Evolutionary conservation across 2,888 invertebrate genomes (phyloP).

Genomic region (Amblyteles armatorius): DNA sequence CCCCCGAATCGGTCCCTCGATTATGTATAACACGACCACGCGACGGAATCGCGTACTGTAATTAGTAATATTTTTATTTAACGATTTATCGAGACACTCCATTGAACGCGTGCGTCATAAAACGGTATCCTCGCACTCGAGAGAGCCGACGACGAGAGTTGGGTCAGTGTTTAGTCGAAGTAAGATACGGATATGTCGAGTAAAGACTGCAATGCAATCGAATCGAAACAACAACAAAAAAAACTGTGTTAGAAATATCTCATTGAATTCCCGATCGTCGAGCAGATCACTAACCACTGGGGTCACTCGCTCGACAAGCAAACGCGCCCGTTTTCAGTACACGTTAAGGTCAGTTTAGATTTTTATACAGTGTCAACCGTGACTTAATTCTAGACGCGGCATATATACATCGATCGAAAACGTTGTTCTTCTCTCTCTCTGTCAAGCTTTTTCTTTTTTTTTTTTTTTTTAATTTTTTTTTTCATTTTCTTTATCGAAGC

Average conservation of each 20-base stretch:
- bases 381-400: conserved; percentile 67
- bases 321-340: conserved; percentile 79
- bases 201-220: conserved; percentile 12
- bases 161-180: conserved; percentile 22
- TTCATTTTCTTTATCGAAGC: conserved; percentile 40
- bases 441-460: conserved; percentile 36
- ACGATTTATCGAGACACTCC: conserved; percentile 50
- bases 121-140: conserved; percentile 45
- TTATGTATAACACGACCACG: conserved; percentile 31
- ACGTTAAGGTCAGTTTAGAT: conserved; percentile 82
- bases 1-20: conserved; percentile 20
- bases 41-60: conserved; percentile 67
- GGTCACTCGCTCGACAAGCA: conserved; percentile 58
- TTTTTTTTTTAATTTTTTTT: conserved; percentile 39
- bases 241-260: conserved; percentile 23
- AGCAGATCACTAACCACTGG: not conserved
- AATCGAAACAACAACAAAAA: conserved; percentile 19
- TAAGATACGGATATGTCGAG: not conserved
- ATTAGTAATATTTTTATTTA: conserved; percentile 72
- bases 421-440: conserved; percentile 46
- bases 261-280: conserved; percentile 24
- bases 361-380: conserved; percentile 80
- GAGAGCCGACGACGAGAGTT: conserved; percentile 6
- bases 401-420: conserved; percentile 63
- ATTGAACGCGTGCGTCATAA: conserved; percentile 41